phyloP scores from a whole-genome alignment of 1,140 invertebrate genomes.

The Cyphomyrmex costatus region DNA sequence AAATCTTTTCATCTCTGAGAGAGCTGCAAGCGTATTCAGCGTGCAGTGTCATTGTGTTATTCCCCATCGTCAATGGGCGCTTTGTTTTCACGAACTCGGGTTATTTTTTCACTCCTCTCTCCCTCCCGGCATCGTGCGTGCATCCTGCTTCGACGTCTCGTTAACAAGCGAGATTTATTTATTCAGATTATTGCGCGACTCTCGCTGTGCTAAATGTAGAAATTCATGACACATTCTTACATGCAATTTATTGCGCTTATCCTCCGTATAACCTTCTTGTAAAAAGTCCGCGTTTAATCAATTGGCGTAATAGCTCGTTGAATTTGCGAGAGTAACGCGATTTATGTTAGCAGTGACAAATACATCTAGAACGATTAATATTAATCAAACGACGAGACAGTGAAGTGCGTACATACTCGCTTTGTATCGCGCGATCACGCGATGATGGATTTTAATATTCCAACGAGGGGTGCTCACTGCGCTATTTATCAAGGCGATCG shows the following conservation, averaged over 20 bases:
- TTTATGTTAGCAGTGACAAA: constrained; percentile 54
- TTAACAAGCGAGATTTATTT: constrained; percentile 52
- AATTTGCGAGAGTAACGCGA: constrained; percentile 30
- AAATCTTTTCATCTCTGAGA: constrained; percentile 21
- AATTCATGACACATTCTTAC: background rate
- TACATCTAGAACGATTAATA: constrained; percentile 53
- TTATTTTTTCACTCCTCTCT: background rate
- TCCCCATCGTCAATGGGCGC: constrained; percentile 20
- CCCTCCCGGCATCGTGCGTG: background rate
- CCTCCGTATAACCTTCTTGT: background rate
- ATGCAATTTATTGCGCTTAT: background rate
- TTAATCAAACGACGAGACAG: constrained; percentile 62
- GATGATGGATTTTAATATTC: constrained; percentile 59
- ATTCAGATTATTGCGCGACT: constrained; percentile 27
- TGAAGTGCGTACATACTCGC: constrained; percentile 19
- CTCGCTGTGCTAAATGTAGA: background rate
- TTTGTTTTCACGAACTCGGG: constrained; percentile 31
- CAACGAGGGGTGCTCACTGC: constrained; percentile 45
- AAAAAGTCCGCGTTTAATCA: constrained; percentile 17
- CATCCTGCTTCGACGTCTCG: constrained; percentile 20
- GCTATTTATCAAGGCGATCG: constrained; percentile 51
- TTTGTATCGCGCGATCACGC: constrained; percentile 36
- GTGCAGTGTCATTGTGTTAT: constrained; percentile 30
- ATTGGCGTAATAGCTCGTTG: constrained; percentile 43
- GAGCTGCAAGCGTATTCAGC: constrained; percentile 1